Base-by-base conservation (phyloP, 2,888 invertebrate genomes). In the Mellilla xanthometata region DNA sequence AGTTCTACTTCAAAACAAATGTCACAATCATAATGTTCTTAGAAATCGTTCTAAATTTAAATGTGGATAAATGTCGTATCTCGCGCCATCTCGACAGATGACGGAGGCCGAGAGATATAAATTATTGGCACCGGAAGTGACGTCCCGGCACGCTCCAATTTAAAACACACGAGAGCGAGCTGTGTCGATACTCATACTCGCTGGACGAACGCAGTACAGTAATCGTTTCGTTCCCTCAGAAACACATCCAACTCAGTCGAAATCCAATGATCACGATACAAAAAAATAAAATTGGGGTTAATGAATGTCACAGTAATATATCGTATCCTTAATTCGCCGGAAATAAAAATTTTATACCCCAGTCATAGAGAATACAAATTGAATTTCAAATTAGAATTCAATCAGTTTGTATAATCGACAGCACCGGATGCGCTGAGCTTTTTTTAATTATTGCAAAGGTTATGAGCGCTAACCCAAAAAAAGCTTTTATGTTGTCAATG, bases 61-160 rank as follows among this genome's bases (percentile, higher is more conserved):
- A 80, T 65, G 69, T 76, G 76, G 75, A 80, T 81, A 79, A 80
- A 81, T 81, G 76, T 81, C 83, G 79, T 78, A 78, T 81, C 79
- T 72, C 74, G 73, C 81, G 73, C 81, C 77, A 80, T 81, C 82
- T 76, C 82, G 76, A 77, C 85, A 77, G 71, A 75, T 77, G 81
- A 78, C 76, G 76, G 81, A 80, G 84, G 76, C 80, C 77, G 77
- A 76, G 80, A 80, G 79, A 81, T 81, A 82, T 85, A 85, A 87
- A 82, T 85, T 82, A 88, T 87, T 82, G 78, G 73, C 74, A 85
- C 84, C 85, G 88, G 88, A 88, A 87, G 81, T 87, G 87, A 87
- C 88, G 88, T 85, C 74, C 72, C 78, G 65, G 65, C 77, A 75
- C 72, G 87, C 78, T 85, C 86, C 82, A 81, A 81, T 87, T 88